Conservation (phyloP, 2,888 invertebrate genomes). For the Sabellastarte sp. region DNA sequence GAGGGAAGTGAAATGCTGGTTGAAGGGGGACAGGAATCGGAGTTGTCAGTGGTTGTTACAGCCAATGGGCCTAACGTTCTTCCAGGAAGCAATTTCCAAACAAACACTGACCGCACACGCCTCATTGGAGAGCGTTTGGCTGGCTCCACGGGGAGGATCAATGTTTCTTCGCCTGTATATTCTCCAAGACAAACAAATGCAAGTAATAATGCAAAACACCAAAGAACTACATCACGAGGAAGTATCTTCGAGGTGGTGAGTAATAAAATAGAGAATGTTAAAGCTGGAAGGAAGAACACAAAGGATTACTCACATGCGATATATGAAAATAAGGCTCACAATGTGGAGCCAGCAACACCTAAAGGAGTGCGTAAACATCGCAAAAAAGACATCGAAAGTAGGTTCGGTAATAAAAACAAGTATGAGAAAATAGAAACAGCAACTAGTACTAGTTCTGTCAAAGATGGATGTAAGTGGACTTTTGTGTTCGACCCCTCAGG, state of each 20-base stretch:
- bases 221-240: slow-evolving; percentile 1
- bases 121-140: slow-evolving; percentile 9
- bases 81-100: neutral
- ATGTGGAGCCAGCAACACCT: slow-evolving; percentile 60
- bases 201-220: neutral
- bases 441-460: slow-evolving; percentile 6
- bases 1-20: neutral
- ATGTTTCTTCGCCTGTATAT: neutral
- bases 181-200: no score
- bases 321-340: slow-evolving; percentile 67
- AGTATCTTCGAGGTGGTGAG: slow-evolving; percentile 10
- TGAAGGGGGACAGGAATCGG: neutral
- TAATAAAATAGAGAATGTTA: slow-evolving; percentile 4
- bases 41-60: neutral
- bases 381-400: slow-evolving; percentile 59
- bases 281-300: neutral
- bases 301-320: slow-evolving; percentile 19
- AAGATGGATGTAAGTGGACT: slow-evolving; percentile 68
- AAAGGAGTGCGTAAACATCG: slow-evolving; percentile 62
- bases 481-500: slow-evolving; percentile 99
- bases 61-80: neutral
- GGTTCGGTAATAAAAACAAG: slow-evolving; percentile 51
- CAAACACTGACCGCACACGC: slow-evolving; percentile 4
- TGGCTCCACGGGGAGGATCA: neutral
- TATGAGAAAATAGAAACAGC: neutral